Evolutionary conservation across 2,888 invertebrate genomes (phyloP).

Genomic region (Deladenus siricidicola): DNA sequence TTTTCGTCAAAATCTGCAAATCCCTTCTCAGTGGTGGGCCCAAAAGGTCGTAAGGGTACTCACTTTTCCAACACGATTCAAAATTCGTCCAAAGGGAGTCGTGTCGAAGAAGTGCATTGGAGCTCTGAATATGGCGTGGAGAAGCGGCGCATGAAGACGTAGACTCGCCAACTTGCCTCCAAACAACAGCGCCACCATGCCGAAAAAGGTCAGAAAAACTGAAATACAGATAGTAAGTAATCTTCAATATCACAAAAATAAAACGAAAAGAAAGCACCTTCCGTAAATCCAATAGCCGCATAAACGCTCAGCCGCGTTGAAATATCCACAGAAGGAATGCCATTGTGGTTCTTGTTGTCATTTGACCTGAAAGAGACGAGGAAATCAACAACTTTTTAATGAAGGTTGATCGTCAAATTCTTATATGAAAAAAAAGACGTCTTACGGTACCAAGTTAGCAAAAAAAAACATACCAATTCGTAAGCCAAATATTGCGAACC

Average conservation of each 20-base stretch:
- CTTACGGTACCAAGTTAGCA: not conserved
- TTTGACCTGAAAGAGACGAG: constrained; percentile 35
- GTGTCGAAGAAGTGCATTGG: constrained; percentile 52
- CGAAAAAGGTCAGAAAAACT: constrained; percentile 46
- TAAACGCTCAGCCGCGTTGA: constrained; percentile 45
- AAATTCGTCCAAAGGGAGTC: constrained; percentile 50
- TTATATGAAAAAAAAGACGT: too few relatives aligned
- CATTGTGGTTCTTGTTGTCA: constrained; percentile 36
- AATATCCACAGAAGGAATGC: constrained; percentile 27
- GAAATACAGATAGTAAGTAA: constrained; percentile 10
- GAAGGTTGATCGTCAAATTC: not conserved
- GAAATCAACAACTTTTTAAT: not conserved
- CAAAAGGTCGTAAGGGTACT: too few relatives aligned
- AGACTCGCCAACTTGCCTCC: constrained; percentile 47
- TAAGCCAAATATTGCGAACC: constrained; percentile 50
- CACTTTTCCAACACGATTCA: constrained; percentile 49
- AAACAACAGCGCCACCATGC: constrained; percentile 48
- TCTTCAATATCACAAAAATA: not conserved
- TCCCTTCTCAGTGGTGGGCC: not conserved
- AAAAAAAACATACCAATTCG: constrained; percentile 38
- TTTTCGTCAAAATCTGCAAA: not conserved
- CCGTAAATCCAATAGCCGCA: constrained; percentile 47
- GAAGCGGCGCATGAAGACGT: constrained; percentile 50
- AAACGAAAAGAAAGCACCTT: constrained; percentile 32
- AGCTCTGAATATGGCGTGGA: constrained; percentile 47